These are phyloP conservation scores for Vanacampus margaritifer DNA, from an alignment of 2,113 vertebrate genomes.

Conservation along the genomic window DNA sequence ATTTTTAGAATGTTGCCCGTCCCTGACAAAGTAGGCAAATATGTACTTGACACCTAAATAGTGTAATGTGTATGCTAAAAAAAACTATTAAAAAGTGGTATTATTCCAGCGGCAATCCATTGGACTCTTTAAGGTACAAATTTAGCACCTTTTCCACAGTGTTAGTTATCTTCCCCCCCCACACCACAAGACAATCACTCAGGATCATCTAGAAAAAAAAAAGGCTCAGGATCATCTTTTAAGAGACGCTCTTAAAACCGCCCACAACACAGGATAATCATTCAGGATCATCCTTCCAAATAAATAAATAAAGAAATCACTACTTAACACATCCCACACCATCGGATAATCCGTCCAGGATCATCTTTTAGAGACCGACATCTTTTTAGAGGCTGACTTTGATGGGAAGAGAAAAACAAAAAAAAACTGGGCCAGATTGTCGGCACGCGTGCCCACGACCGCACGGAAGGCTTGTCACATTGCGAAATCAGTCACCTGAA, in stretches of 20 bases:
- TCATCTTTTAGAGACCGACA: background rate
- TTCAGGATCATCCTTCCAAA: background rate
- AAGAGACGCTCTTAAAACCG: no score
- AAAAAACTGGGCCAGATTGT: background rate
- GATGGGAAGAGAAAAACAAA: background rate
- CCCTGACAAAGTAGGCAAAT: no score
- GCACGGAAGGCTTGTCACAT: background rate
- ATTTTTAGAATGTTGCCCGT: no score
- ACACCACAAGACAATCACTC: no score
- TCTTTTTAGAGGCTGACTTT: background rate
- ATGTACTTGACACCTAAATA: no score
- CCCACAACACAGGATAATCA: background rate
- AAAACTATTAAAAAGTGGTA: no score
- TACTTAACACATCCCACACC: background rate
- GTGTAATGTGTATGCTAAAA: no score
- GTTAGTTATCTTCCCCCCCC: no score
- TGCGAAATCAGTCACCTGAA: conserved; percentile 71
- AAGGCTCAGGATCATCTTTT: background rate
- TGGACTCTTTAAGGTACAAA: no score
- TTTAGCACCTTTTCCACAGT: no score
- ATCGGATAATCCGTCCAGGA: background rate
- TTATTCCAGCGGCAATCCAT: no score
- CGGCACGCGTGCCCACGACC: background rate
- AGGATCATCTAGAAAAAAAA: no score
- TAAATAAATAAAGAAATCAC: background rate